A percentile compares a stretch with the other conserved stretches of the same genome.
Evolutionary conservation across 2,888 invertebrate genomes (phyloP).

Genomic region (Torymus tubicola): DNA sequence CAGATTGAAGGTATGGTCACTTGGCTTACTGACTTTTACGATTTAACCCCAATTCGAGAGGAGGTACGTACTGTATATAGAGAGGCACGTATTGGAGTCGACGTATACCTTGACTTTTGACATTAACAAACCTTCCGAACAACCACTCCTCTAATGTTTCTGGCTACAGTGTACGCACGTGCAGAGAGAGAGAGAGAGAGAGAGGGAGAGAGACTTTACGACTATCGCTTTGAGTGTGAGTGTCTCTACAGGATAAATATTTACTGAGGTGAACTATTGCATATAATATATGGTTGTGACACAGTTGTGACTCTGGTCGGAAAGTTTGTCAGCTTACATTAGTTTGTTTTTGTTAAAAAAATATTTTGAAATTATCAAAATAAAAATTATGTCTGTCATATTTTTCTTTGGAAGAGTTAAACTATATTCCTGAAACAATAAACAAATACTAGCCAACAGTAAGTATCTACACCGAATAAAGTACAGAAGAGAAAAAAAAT

Average conservation of each 20-base stretch:
- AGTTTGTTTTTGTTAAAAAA: not conserved
- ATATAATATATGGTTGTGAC: not conserved
- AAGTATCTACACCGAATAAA: too few relatives aligned
- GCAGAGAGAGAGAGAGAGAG: too few relatives aligned
- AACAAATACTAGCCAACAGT: too few relatives aligned
- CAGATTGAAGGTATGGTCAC: too few relatives aligned
- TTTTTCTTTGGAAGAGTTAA: too few relatives aligned
- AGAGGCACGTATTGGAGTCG: not conserved
- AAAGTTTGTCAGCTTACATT: not conserved
- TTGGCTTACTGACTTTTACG: slow-evolving; percentile 63
- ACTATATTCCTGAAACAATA: too few relatives aligned
- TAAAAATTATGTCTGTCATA: too few relatives aligned
- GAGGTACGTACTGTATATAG: slow-evolving; percentile 60
- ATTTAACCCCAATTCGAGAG: slow-evolving; percentile 75
- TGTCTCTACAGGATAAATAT: slow-evolving; percentile 48
- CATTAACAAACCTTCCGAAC: slow-evolving; percentile 16
- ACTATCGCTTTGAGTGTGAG: slow-evolving; percentile 40
- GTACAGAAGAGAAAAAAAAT: too few relatives aligned
- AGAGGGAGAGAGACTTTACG: slow-evolving; percentile 27
- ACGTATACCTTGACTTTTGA: slow-evolving; percentile 18
- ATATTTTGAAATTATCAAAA: too few relatives aligned
- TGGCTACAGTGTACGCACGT: slow-evolving; percentile 1
- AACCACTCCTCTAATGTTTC: not conserved
- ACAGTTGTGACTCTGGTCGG: too few relatives aligned
- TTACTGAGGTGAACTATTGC: slow-evolving; percentile 22